phyloP scores from a whole-genome alignment of 2,113 vertebrate species.

The Pteruthius melanotis region DNA sequence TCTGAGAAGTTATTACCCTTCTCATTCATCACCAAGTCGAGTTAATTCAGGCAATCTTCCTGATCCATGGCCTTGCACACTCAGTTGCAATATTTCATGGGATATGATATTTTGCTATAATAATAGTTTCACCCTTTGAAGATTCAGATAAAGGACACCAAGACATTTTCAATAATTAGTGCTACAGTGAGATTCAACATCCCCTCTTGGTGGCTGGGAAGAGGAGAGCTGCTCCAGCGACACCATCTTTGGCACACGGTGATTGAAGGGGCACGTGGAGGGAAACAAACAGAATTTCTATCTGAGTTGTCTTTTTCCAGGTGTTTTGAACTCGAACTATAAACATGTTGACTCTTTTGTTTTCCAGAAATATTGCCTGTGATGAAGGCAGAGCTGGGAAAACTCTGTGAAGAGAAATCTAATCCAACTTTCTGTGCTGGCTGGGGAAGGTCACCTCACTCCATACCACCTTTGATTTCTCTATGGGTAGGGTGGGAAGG shows the following conservation, averaged over 20 bases:
- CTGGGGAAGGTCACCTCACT: not conserved
- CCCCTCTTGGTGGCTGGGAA: not conserved
- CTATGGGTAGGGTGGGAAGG: fast-evolving
- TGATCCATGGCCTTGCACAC: conserved; percentile 25
- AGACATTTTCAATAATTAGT: conserved; percentile 47
- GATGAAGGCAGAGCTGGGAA: not conserved
- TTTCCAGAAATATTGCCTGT: not conserved
- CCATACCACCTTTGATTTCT: not conserved
- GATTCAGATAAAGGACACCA: conserved; percentile 49
- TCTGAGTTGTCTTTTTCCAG: not conserved
- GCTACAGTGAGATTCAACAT: not conserved
- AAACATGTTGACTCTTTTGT: not conserved
- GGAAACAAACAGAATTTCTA: not conserved
- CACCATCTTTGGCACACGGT: not conserved
- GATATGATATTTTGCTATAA: conserved; percentile 15
- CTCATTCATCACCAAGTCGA: conserved; percentile 24
- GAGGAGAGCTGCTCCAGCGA: not conserved
- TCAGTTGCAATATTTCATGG: conserved; percentile 22
- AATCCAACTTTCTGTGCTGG: not conserved
- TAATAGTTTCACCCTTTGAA: conserved; percentile 40
- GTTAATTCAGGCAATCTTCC: conserved; percentile 43
- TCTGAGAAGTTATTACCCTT: conserved; percentile 43
- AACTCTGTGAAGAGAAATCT: not conserved
- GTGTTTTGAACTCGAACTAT: not conserved
- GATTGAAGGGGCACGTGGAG: fast-evolving